Conservation (phyloP, 2,797 vertebrate species). For the Amblyopsis hoosieri region DNA sequence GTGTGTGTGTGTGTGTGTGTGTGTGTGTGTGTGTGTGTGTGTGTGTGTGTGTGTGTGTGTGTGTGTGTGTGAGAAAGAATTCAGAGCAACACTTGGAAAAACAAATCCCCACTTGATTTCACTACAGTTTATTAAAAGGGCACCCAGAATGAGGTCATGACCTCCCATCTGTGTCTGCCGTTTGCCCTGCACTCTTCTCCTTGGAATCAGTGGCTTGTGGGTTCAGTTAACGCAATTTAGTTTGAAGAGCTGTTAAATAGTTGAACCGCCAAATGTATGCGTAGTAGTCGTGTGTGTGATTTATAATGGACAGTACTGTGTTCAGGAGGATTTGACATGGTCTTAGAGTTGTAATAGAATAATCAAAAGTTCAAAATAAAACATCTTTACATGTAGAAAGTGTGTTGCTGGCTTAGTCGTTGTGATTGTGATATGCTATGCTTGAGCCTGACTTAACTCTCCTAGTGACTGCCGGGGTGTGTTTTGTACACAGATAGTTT, state of each 20-base stretch:
- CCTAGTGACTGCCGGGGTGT: conserved; percentile 19
- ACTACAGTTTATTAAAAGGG: conserved; percentile 37
- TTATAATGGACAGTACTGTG: background rate
- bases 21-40: no score
- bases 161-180: background rate
- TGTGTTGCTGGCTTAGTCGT: conserved; percentile 27
- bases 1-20: no score
- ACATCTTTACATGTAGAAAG: conserved; percentile 21
- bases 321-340: background rate
- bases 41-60: background rate
- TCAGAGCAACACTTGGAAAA: conserved; percentile 28
- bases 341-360: background rate
- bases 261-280: no score
- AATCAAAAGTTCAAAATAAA: no score
- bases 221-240: no score
- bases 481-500: conserved; percentile 51
- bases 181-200: no score
- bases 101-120: conserved; percentile 32
- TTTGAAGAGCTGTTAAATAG: no score
- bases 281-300: no score
- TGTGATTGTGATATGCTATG: conserved; percentile 56
- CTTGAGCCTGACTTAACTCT: conserved; percentile 52
- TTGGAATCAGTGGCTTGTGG: no score
- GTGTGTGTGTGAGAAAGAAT: conserved; percentile 20
- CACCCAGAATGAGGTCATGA: conserved; percentile 20